A percentile compares a stretch with the other conserved stretches of the same genome.
Conservation (phyloP, 2,797 vertebrate species). For the Morus bassanus region DNA sequence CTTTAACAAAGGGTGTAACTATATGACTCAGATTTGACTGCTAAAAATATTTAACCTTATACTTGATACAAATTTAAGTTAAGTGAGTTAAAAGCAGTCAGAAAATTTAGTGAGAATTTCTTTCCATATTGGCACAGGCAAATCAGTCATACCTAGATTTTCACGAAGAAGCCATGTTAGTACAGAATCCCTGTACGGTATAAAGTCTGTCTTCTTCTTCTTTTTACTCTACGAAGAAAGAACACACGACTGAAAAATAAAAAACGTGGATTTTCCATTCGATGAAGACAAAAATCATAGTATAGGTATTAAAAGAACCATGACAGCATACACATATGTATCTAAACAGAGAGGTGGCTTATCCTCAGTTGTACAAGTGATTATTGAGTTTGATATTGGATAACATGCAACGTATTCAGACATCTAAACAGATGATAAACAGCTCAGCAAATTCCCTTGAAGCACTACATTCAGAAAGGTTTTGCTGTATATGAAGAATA, state of each 20-base stretch:
- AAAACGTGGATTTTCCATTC: too few species aligned
- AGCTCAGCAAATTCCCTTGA: not conserved
- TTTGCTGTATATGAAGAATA: not conserved
- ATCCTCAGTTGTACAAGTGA: not conserved
- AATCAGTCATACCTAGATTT: conserved; percentile 87
- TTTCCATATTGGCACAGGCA: not conserved
- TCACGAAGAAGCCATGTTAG: conserved; percentile 97
- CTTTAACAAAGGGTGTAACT: not conserved
- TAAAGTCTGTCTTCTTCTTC: conserved; percentile 98
- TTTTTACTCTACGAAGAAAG: conserved; percentile 90
- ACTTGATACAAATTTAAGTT: not conserved
- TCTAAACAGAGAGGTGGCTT: not conserved
- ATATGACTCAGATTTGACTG: not conserved
- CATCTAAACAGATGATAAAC: not conserved
- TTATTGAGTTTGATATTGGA: not conserved
- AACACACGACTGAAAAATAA: not conserved
- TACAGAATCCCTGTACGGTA: conserved; percentile 97
- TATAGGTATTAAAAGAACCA: not conserved
- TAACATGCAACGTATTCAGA: not conserved
- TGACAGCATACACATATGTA: not conserved
- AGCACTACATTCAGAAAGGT: not conserved
- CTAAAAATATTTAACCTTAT: not conserved
- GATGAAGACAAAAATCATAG: not conserved
- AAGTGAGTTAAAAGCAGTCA: not conserved
- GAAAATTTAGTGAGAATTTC: not conserved